A percentile compares a stretch with the other conserved stretches of the same genome.
Evolutionary conservation across 2,888 invertebrate genomes (phyloP).

Genomic region (Lydus trimaculatus): DNA sequence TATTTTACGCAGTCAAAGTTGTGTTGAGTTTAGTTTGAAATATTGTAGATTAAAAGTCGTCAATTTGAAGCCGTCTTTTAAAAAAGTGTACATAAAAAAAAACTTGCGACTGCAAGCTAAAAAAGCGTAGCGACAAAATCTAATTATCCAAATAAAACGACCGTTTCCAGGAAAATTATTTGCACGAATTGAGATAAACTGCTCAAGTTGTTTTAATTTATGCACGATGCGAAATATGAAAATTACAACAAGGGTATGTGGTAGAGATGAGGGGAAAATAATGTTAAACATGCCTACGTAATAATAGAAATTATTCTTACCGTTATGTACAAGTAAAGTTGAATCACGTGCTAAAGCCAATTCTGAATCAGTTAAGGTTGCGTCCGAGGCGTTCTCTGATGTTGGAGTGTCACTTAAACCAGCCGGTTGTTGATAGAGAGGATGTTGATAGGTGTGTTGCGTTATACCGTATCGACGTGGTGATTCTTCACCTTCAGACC

Average conservation of each 20-base stretch:
- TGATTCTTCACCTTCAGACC: conserved; percentile 75
- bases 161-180: conserved; percentile 34
- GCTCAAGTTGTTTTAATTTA: conserved; percentile 34
- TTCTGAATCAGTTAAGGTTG: conserved; percentile 84
- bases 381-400: conserved; percentile 86
- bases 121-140: conserved; percentile 37
- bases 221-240: conserved; percentile 25
- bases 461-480: conserved; percentile 64
- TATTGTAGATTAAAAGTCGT: conserved; percentile 22
- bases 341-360: conserved; percentile 82
- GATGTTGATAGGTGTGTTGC: conserved; percentile 65
- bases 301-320: conserved; percentile 62
- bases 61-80: conserved; percentile 18
- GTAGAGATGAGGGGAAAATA: background rate
- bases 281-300: background rate
- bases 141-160: conserved; percentile 37
- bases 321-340: conserved; percentile 84
- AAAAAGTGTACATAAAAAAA: conserved; percentile 21
- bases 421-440: conserved; percentile 60
- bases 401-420: conserved; percentile 82
- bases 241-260: conserved; percentile 3
- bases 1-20: conserved; percentile 2
- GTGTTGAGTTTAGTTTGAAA: background rate
- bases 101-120: conserved; percentile 21
- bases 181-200: conserved; percentile 36